Conservation (phyloP, 2,888 invertebrate genomes). For the Drosophila kambysellisi region DNA sequence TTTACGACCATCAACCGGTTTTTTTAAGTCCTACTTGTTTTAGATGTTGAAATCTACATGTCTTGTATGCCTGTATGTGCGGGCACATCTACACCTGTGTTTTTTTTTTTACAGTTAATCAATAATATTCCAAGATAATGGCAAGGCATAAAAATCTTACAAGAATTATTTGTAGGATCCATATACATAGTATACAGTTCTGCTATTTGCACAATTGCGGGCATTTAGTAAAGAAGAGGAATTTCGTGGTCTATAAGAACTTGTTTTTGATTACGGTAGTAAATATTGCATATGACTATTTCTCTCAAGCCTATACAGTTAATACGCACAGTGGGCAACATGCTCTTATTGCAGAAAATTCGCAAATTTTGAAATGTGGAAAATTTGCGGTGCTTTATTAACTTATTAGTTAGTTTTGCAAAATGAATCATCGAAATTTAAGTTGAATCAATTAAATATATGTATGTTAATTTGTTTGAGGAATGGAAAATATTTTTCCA, state of each 20-base stretch:
- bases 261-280: not conserved
- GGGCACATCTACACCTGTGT: not conserved
- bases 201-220: not conserved
- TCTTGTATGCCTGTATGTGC: not conserved
- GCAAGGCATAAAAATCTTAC: not conserved
- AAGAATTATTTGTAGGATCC: not conserved
- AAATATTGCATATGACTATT: slow-evolving; percentile 24
- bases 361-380: not conserved
- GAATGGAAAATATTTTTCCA: slow-evolving; percentile 52
- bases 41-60: not conserved
- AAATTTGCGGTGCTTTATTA: not conserved
- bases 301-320: slow-evolving; percentile 24
- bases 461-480: slow-evolving; percentile 49
- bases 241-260: not conserved
- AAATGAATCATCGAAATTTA: slow-evolving; percentile 48
- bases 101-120: not conserved
- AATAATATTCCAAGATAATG: not conserved
- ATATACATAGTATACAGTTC: not conserved
- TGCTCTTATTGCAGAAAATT: not conserved
- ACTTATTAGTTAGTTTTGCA: slow-evolving; percentile 38
- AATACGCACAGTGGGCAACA: slow-evolving; percentile 52
- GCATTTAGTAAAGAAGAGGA: not conserved
- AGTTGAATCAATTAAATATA: slow-evolving; percentile 25
- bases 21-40: not conserved
- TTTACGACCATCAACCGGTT: no score